Base-by-base conservation (phyloP, 2,797 vertebrate species). In the Sebastes steindachneri region DNA sequence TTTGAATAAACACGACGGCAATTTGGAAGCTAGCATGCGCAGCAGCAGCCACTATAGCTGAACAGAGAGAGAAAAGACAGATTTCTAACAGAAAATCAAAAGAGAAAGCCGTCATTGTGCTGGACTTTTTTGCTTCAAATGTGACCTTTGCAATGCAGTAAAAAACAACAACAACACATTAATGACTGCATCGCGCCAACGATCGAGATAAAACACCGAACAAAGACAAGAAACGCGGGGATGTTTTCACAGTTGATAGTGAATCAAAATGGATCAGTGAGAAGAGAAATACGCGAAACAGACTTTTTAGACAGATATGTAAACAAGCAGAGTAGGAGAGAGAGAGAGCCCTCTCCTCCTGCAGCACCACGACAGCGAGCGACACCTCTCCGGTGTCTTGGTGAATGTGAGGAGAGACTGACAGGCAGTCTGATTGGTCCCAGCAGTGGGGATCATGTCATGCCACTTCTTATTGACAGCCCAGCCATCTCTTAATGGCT, bases 391-490 rank as follows among this genome's bases (percentile, higher is more conserved):
- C 12, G 74, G 53, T 37, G 88, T 82, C 83, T 80, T 21, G 45
- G 73, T 45, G 80, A 75, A 80, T 41, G 81, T 73, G 82, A 86
- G 80, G n/a, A 65, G 86, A 91, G 92, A 95, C 73, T 95, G 95
- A 95, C 94, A 91, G 93, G 37, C 70, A 2, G 48, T 86, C 87
- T 95, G 93, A 95, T 95, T 93, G 91, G 91, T 91, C 93, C 82
- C 93, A 94, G 93, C 93, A 94, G 94, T 73, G 78, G 85, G 83
- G 88, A 92, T 94, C 94, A 89, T 90, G 93, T 93, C 84, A 72
- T 90, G 94, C 92, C 92, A 95, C 89, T 93, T 94, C 92, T 92
- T 92, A 93, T 93, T 94, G 94, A 93, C 93, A 91, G 90, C 73
- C 68, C 80, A 83, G 83, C 77, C 84, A 53, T 93, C 88, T 89